Evolutionary conservation across 2,888 invertebrate genomes (phyloP).

Genomic region (Cabera pusaria): DNA sequence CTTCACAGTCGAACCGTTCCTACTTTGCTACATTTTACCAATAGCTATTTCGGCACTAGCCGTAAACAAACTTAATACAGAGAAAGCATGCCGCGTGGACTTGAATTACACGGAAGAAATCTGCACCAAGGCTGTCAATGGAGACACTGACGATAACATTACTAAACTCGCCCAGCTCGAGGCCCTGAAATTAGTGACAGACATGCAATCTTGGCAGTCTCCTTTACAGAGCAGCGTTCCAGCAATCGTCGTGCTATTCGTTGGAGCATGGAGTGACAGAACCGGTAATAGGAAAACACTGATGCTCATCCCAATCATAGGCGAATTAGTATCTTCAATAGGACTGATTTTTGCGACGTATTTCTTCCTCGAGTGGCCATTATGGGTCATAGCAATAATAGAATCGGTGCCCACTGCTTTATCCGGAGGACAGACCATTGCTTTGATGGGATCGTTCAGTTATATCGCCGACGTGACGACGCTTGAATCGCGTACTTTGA

Average conservation of each 20-base stretch:
- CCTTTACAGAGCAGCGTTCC: constrained; percentile 82
- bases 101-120: constrained; percentile 71
- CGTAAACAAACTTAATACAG: constrained; percentile 77
- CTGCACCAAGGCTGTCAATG: constrained; percentile 67
- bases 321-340: constrained; percentile 76
- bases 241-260: constrained; percentile 79
- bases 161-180: constrained; percentile 57
- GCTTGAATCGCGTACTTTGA: constrained; percentile 82
- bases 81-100: constrained; percentile 82
- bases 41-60: constrained; percentile 83
- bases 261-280: constrained; percentile 86
- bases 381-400: constrained; percentile 78
- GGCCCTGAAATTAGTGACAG: constrained; percentile 70
- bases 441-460: constrained; percentile 83
- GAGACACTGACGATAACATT: constrained; percentile 50
- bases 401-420: constrained; percentile 82
- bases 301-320: constrained; percentile 81
- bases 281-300: constrained; percentile 82
- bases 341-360: constrained; percentile 80
- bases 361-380: constrained; percentile 81
- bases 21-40: constrained; percentile 85
- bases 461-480: constrained; percentile 85
- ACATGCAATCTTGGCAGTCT: constrained; percentile 81
- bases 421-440: constrained; percentile 82
- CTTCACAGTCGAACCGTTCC: constrained; percentile 86